Evolutionary conservation across 1,140 invertebrate genomes (phyloP).

Genomic region (Hypothenemus hampei): DNA sequence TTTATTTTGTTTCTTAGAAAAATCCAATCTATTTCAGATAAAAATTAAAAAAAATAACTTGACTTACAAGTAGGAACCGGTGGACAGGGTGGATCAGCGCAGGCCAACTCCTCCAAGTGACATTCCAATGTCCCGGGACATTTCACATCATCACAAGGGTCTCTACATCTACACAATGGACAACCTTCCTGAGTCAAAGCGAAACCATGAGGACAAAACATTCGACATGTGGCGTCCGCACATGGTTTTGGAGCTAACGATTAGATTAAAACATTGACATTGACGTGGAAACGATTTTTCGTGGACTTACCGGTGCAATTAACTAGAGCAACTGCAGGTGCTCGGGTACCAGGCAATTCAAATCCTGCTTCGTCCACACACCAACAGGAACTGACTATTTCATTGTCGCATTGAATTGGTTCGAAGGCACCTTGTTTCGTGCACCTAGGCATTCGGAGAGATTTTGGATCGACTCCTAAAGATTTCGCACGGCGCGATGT

Average conservation of each 20-base stretch:
- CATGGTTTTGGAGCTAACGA: slow-evolving; percentile 59
- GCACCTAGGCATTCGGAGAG: slow-evolving; percentile 64
- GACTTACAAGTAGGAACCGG: slow-evolving; percentile 76
- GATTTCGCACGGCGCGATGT: slow-evolving; percentile 59
- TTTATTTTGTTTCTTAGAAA: too few relatives aligned
- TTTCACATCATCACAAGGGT: slow-evolving; percentile 68
- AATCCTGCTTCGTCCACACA: slow-evolving; percentile 74
- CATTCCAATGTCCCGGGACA: slow-evolving; percentile 72
- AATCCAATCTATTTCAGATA: too few relatives aligned
- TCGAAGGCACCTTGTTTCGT: slow-evolving; percentile 68
- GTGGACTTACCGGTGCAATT: slow-evolving; percentile 64
- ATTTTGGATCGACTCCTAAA: slow-evolving; percentile 48
- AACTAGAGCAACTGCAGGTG: slow-evolving; percentile 55
- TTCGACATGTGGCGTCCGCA: slow-evolving; percentile 75
- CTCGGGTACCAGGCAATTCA: slow-evolving; percentile 71
- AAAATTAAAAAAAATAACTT: too few relatives aligned
- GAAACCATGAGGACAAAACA: slow-evolving; percentile 82
- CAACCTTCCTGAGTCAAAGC: slow-evolving; percentile 68
- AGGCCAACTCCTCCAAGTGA: slow-evolving; percentile 72
- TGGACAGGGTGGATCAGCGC: slow-evolving; percentile 70
- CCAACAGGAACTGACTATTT: slow-evolving; percentile 66
- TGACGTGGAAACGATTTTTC: too few relatives aligned
- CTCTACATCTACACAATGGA: slow-evolving; percentile 71
- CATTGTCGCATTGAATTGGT: slow-evolving; percentile 66
- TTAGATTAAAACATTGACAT: too few relatives aligned